Percentiles rank a stretch among this genome's conserved stretches.
phyloP scores from a whole-genome alignment of 2,113 vertebrate genomes.

The Pelodiscus sinensis region DNA sequence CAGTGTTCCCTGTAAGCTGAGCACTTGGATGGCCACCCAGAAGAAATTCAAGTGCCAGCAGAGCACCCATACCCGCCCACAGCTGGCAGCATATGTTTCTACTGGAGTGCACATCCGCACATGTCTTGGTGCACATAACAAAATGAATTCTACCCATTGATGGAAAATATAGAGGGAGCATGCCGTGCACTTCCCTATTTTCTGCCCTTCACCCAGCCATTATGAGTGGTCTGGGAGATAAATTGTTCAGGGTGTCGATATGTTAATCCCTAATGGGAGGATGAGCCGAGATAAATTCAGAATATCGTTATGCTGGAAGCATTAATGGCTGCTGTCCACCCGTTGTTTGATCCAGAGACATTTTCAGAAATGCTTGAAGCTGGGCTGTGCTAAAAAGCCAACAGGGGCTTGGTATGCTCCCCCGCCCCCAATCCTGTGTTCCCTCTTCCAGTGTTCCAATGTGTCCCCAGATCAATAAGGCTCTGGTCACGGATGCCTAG shows the following conservation, averaged over 20 bases:
- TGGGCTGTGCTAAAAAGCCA: not conserved
- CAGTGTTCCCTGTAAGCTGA: too few species aligned
- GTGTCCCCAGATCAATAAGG: not conserved
- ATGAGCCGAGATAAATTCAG: not conserved
- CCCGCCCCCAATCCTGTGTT: not conserved
- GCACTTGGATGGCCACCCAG: too few species aligned
- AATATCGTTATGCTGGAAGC: not conserved
- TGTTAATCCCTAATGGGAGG: not conserved
- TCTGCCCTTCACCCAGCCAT: not conserved
- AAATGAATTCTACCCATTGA: too few species aligned
- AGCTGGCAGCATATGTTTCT: too few species aligned
- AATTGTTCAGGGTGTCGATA: not conserved
- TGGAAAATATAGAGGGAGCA: too few species aligned
- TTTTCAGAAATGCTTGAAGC: not conserved
- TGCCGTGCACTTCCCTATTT: not conserved
- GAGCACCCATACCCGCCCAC: too few species aligned
- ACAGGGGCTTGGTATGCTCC: not conserved
- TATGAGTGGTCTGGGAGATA: not conserved
- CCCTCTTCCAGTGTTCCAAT: not conserved
- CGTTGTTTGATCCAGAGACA: not conserved
- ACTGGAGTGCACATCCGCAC: too few species aligned
- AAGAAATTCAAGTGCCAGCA: too few species aligned
- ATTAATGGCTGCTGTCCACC: not conserved
- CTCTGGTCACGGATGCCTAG: constrained; percentile 47
- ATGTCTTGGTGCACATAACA: too few species aligned